Percentiles rank a stretch among this genome's conserved stretches.
Conservation (phyloP, 2,888 invertebrate genomes). For the Falcaria lacertinaria region DNA sequence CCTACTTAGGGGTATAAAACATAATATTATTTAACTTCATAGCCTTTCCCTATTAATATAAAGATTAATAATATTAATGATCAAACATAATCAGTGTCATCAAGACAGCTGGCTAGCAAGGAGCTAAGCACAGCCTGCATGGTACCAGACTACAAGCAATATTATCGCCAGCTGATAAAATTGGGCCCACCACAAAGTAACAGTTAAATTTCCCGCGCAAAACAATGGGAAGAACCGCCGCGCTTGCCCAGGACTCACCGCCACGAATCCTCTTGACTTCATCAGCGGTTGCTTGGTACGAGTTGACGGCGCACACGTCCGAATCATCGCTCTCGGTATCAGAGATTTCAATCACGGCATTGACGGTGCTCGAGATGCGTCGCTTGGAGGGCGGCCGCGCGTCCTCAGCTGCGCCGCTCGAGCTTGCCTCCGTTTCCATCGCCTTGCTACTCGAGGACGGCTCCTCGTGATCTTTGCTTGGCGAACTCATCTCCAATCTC, state of each 20-base stretch:
- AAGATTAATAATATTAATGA: too few relatives aligned
- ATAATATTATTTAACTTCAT: too few relatives aligned
- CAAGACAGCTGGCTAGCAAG: too few relatives aligned
- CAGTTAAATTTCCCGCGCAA: conserved; percentile 56
- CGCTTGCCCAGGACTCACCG: conserved; percentile 41
- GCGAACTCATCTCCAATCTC: conserved; percentile 61
- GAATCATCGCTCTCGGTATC: conserved; percentile 74
- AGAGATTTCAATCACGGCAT: conserved; percentile 71
- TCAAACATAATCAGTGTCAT: too few relatives aligned
- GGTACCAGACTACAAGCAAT: too few relatives aligned
- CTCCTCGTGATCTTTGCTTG: conserved; percentile 58
- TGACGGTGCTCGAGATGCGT: conserved; percentile 51
- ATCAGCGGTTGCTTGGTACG: conserved; percentile 71
- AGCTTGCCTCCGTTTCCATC: conserved; percentile 32
- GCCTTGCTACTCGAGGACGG: conserved; percentile 48
- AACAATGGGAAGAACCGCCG: conserved; percentile 15
- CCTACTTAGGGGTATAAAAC: too few relatives aligned
- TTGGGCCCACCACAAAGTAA: background rate
- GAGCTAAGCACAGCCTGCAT: too few relatives aligned
- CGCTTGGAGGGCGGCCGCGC: conserved; percentile 68
- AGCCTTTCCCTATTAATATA: too few relatives aligned
- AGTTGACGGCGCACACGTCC: conserved; percentile 73
- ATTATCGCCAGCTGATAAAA: too few relatives aligned
- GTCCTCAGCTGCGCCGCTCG: conserved; percentile 25
- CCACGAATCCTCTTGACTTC: conserved; percentile 74